These are phyloP conservation scores for Drosophila suboccidentalis DNA, from an alignment of 2,888 invertebrate genomes.

Conservation along the genomic window DNA sequence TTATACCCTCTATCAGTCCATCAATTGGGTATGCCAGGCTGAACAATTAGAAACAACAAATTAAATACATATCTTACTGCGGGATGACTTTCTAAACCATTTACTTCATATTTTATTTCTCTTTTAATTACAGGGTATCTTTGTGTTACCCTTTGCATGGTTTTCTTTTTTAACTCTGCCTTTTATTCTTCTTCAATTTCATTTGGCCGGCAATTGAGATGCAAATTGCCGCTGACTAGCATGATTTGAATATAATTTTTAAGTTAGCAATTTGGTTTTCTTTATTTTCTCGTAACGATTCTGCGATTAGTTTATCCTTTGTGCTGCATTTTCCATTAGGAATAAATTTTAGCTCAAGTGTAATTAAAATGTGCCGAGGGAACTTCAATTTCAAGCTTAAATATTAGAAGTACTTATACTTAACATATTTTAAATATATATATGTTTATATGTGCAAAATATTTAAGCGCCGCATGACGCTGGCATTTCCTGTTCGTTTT, in stretches of 20 bases:
- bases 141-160: not conserved
- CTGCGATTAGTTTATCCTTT: conserved; percentile 61
- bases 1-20: conserved; percentile 3
- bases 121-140: conserved; percentile 7
- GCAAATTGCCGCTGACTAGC: conserved; percentile 76
- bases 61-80: not conserved
- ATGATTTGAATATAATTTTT: conserved; percentile 79
- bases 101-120: not conserved
- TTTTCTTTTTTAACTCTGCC: not conserved
- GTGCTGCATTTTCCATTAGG: conserved; percentile 31
- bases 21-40: not conserved
- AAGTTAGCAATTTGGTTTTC: conserved; percentile 57
- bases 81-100: not conserved
- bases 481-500: conserved; percentile 73
- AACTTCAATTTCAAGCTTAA: conserved; percentile 46
- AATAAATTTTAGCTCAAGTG: conserved; percentile 12
- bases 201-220: conserved; percentile 71
- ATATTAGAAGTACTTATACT: conserved; percentile 6
- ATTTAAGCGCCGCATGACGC: conserved; percentile 66
- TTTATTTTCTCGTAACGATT: conserved; percentile 55
- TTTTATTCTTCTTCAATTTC: conserved; percentile 35
- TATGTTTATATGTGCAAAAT: conserved; percentile 48
- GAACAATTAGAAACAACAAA: not conserved
- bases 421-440: conserved; percentile 8
- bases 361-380: conserved; percentile 40